Conservation (phyloP, 2,113 vertebrate genomes). For the Anser cygnoides region DNA sequence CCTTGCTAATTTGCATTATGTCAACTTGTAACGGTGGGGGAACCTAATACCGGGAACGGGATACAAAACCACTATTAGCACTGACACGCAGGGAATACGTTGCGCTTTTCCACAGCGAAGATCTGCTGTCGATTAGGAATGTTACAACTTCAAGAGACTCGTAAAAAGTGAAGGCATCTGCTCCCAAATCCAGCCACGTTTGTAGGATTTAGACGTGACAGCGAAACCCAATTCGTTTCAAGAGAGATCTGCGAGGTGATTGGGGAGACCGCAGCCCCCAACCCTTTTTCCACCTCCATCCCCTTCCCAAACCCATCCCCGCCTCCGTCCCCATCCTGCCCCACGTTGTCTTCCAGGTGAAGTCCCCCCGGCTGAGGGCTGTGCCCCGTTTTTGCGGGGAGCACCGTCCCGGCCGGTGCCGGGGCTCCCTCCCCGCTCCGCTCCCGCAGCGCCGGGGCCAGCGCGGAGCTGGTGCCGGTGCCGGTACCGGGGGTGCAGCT, state of each 20-base stretch:
- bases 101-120: slow-evolving; percentile 7
- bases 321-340: neutral
- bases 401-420: too few species aligned
- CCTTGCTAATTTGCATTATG: slow-evolving; percentile 50
- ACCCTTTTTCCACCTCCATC: neutral
- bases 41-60: slow-evolving; percentile 14
- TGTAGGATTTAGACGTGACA: neutral
- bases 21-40: slow-evolving; percentile 18
- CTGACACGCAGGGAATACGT: slow-evolving; percentile 16
- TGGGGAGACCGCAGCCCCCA: neutral
- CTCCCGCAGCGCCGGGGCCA: neutral
- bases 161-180: slow-evolving; percentile 36
- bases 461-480: neutral
- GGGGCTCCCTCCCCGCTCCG: neutral
- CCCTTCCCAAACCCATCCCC: neutral
- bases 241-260: neutral
- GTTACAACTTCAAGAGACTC: slow-evolving; percentile 46
- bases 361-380: neutral
- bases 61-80: slow-evolving; percentile 15
- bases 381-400: neutral
- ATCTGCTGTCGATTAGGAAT: slow-evolving; percentile 63
- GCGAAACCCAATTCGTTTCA: slow-evolving; percentile 6
- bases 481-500: neutral
- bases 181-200: neutral
- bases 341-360: neutral